Base-by-base conservation (phyloP, 1,140 invertebrate genomes). In the Phymastichus coffea region DNA sequence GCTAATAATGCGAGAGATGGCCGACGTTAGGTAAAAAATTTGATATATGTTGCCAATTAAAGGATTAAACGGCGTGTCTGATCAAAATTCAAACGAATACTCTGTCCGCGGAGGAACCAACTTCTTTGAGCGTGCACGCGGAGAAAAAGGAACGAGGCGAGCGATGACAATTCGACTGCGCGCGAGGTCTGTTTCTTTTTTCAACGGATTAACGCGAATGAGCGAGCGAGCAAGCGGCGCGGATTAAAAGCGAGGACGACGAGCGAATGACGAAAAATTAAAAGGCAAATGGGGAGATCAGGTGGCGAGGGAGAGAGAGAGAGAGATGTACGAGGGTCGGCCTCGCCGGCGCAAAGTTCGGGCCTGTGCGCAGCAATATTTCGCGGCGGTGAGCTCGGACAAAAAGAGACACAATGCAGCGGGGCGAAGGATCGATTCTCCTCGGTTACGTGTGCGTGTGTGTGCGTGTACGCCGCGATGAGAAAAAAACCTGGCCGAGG, bases 361-460 rank as follows among this genome's bases (percentile, higher is more conserved):
- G 6, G 30, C 15, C 6, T 33, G 6, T 12, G 28, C 41, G 49
- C 20, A 4, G 41, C 19, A 53, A 60, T 60, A 60, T 60, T 54
- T 60, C 28, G 43, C 10, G 22, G 19, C n/a, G 23, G 25, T 8
- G 19, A 35, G 41, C 25, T 30, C 49, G 49, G 30, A 60, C 57
- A 60, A 60, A 60, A 60, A 60, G 57, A 33, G 48, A 54, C 43
- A 54, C 57, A 52, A 54, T 43, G 49, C 49, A 15, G 28, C 28
- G 47, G 28, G 23, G 35, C 47, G 49, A 22, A 54, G 57, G 57
- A 60, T 60, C 57, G 49, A 60, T 54, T 60, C 49, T 53, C 57
- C 57, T 60, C 57, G 12, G 37, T 51, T 41, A 25, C 38, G 14
- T 41, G 17, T 30, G 1, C 28, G 30, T 12, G 20, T 10, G 30